Conservation (phyloP, 2,797 vertebrate genomes). For the Tangara arthus region DNA sequence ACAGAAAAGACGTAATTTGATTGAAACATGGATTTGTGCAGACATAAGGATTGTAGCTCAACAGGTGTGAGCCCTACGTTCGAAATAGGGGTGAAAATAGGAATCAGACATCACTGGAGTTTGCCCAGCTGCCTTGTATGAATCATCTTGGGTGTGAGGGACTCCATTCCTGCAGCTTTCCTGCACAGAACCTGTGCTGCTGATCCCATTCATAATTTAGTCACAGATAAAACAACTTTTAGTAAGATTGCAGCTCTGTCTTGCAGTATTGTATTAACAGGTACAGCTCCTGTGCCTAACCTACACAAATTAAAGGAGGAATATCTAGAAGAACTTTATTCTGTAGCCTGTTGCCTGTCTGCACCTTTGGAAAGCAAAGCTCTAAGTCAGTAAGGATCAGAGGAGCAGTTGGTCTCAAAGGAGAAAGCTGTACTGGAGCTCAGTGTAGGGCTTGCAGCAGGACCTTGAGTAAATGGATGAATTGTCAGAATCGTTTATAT, state of each 20-base stretch:
- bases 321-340: not conserved
- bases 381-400: not conserved
- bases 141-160: not conserved
- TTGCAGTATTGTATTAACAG: not conserved
- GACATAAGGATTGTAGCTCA: not conserved
- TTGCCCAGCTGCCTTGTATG: not conserved
- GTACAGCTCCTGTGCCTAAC: not conserved
- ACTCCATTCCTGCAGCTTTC: not conserved
- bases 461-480: not conserved
- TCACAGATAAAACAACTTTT: not conserved
- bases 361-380: not conserved
- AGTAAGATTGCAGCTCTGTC: not conserved
- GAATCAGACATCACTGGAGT: not conserved
- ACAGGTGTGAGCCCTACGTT: slow-evolving; percentile 7
- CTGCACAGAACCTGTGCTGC: not conserved
- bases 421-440: not conserved
- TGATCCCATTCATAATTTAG: not conserved
- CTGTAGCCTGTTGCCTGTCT: not conserved
- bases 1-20: not conserved
- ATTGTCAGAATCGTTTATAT: not conserved
- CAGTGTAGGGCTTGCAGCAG: not conserved
- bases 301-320: not conserved
- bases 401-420: not conserved
- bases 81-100: slow-evolving; percentile 5
- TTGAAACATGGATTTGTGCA: not conserved